Percentiles rank a stretch among this genome's conserved stretches.
Evolutionary conservation across 2,113 vertebrate genomes (phyloP).

Genomic region (Siphamia tubifer): DNA sequence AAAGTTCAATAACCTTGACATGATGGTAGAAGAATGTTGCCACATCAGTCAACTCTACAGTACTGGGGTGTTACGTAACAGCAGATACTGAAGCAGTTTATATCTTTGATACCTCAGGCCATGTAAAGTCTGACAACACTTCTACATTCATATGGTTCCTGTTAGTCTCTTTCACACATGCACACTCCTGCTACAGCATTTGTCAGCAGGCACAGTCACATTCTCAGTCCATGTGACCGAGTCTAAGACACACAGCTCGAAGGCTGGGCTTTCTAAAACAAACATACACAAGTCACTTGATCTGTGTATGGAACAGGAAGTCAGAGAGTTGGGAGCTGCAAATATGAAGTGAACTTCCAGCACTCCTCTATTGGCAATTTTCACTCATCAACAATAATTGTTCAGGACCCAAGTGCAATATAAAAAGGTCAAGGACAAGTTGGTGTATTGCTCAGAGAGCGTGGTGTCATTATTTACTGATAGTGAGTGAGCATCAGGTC

Average conservation of each 20-base stretch:
- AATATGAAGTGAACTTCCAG: constrained; percentile 11
- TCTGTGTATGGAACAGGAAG: constrained; percentile 27
- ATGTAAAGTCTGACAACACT: not conserved
- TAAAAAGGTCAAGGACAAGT: constrained; percentile 34
- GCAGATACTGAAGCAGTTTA: not conserved
- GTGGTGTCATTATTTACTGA: constrained; percentile 51
- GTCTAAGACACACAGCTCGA: constrained; percentile 11
- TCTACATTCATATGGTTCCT: constrained; percentile 13
- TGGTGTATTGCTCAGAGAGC: constrained; percentile 30
- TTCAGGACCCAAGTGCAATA: constrained; percentile 46
- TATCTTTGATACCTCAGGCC: not conserved
- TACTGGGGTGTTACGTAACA: not conserved
- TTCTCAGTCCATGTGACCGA: constrained; percentile 47
- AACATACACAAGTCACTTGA: constrained; percentile 31
- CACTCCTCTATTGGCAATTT: constrained; percentile 36
- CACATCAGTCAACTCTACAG: not conserved
- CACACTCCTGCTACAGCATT: not conserved
- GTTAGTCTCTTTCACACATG: not conserved
- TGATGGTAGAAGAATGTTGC: accelerated
- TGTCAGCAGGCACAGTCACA: constrained; percentile 58
- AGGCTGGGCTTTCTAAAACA: constrained; percentile 40
- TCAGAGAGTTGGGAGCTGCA: not conserved
- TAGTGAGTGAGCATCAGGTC: constrained; percentile 36
- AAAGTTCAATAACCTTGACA: not conserved
- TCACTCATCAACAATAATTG: constrained; percentile 52